These are phyloP conservation scores for Anoplopoma fimbria DNA, from an alignment of 2,113 vertebrate species.

Conservation along the genomic window DNA sequence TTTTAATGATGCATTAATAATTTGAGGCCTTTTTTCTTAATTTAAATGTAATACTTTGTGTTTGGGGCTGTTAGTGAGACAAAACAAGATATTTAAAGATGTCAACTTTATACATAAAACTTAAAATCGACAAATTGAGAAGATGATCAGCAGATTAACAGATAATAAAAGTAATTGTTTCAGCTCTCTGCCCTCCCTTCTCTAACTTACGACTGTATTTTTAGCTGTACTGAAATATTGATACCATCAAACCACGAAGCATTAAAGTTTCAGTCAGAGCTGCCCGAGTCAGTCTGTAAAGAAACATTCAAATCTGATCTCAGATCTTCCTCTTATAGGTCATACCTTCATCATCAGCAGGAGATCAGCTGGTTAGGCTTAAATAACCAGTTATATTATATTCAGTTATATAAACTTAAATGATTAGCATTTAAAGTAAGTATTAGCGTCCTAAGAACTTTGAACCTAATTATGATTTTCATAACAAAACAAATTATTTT, in stretches of 20 bases:
- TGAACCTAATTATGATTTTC: no score
- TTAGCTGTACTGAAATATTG: constrained; percentile 66
- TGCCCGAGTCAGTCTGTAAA: constrained; percentile 9
- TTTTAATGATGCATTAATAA: neutral
- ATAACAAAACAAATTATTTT: no score
- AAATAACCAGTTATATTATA: neutral
- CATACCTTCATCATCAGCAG: neutral
- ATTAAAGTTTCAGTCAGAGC: constrained; percentile 56
- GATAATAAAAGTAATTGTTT: neutral
- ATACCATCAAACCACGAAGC: constrained; percentile 34
- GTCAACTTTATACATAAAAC: neutral
- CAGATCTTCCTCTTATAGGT: neutral
- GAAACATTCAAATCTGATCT: constrained; percentile 13
- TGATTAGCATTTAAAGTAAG: neutral
- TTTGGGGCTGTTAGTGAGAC: neutral
- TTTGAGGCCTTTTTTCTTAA: neutral
- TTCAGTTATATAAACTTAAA: neutral
- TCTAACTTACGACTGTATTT: constrained; percentile 42
- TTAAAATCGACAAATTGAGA: neutral
- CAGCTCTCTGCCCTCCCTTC: neutral
- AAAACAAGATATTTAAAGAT: neutral
- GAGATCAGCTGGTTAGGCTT: neutral
- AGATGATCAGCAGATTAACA: neutral
- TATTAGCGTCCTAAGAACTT: no score
- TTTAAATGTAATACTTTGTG: neutral